These are phyloP conservation scores for Atherinomorus stipes DNA, from an alignment of 2,113 vertebrate genomes.

Conservation along the genomic window DNA sequence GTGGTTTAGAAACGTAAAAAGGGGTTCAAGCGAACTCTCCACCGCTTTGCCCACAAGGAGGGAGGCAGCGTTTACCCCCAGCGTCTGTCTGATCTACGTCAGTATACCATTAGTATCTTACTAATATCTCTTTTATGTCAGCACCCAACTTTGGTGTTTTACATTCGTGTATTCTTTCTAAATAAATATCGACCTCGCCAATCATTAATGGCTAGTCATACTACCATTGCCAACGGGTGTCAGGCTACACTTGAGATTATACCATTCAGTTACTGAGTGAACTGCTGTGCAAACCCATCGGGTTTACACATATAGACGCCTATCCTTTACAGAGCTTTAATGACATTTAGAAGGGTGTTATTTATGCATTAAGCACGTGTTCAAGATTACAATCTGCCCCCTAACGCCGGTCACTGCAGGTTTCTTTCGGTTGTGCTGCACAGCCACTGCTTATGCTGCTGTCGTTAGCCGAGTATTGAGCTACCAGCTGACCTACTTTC, in stretches of 20 bases:
- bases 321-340: not conserved
- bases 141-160: not conserved
- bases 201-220: slow-evolving; percentile 5
- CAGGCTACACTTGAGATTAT: slow-evolving; percentile 20
- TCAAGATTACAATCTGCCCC: slow-evolving; percentile 53
- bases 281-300: not conserved
- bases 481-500: slow-evolving; percentile 88
- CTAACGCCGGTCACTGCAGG: slow-evolving; percentile 37
- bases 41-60: slow-evolving; percentile 29
- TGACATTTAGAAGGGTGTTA: slow-evolving; percentile 22
- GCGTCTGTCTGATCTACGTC: slow-evolving; percentile 8
- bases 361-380: slow-evolving; percentile 59
- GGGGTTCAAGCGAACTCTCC: slow-evolving; percentile 53
- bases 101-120: not conserved
- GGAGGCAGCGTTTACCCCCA: slow-evolving; percentile 29
- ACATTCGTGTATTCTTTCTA: not conserved
- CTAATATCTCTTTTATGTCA: not conserved
- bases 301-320: not conserved
- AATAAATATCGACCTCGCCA: not conserved
- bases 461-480: slow-evolving; percentile 76
- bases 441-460: slow-evolving; percentile 74
- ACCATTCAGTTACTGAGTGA: slow-evolving; percentile 19
- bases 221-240: not conserved
- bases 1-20: slow-evolving; percentile 28
- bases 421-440: slow-evolving; percentile 58